Base-by-base conservation (phyloP, 2,797 vertebrate species). In the Jordanella pulchra region DNA sequence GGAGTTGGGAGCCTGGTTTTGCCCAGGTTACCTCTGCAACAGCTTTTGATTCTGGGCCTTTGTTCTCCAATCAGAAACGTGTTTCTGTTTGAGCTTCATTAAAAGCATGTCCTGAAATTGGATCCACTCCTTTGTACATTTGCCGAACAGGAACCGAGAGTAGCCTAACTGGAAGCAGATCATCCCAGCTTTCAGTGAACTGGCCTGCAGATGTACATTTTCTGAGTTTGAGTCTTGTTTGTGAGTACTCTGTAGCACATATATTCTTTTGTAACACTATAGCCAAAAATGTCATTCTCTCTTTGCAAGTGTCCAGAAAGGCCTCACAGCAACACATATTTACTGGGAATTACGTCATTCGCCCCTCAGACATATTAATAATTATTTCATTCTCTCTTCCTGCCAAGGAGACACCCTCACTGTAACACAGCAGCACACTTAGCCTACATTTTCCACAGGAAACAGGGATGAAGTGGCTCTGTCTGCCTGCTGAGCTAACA, bases 1-100 rank as follows among this genome's bases (percentile, higher is more conserved):
- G 55, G 86, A 84, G 82, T 86, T 76, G 76, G 32, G 73, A 85
- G 83, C 83, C 58, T 68, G 75, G 64, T 79, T 71, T 50, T n/a
- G 83, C 78, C 74, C 72, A 14, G 87, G 87, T 92, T 88, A 89
- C 86, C 84, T 83, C 87, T 72, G 78, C 78, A 86, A 80, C 85
- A 65, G 81, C 86, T 81, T 89, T 89, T 60, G 82, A 87, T 86
- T 89, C 77, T 45, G 32, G 0, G 30, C 51, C 92, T 94, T 93
- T 94, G 92, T 93, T 94, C 90, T 92, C 85, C 89, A 86, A 88
- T 92, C 85, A 86, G 79, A 90, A 91, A 91, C 79, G 86, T 86
- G 90, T 91, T 94, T 91, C 88, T 86, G 88, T 93, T 94, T 90
- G 91, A 91, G 87, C 92, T 94, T 91, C 92, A 94, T 93, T 91